Base-by-base conservation (phyloP, 1,140 invertebrate genomes). In the Cardiocondyla obscurior region DNA sequence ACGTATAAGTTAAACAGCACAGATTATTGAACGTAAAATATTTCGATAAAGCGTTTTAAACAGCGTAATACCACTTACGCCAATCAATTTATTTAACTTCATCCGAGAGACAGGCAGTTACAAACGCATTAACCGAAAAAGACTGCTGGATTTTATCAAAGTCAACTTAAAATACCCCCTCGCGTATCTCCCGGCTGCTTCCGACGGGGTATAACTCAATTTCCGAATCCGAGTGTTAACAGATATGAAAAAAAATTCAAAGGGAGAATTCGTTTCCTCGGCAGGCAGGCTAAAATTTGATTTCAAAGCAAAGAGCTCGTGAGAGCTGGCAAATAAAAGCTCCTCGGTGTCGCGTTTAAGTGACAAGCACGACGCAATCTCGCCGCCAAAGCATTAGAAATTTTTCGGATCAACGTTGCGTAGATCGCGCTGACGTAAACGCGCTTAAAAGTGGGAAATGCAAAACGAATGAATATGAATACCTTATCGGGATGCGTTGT, bases 381-480 rank as follows among this genome's bases (percentile, higher is more conserved):
- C 57, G 22, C n/a, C 57, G 22, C 7, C 33, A 0, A 72, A 57
- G 16, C 36, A 36, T 51, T 49, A 19, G 0, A 67, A 77, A 67
- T 67, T 67, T 67, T 67, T 39, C 5, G 7, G 12, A 28, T 67
- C 64, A 28, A 39, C n/a, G 14, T 49, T 12, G 12, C 7, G 16
- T 7, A 39, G 19, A 65, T 44, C 33, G 10, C 12, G 28, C 22
- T 53, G 46, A 69, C 62, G 46, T 39, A 67, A 67, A 51, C 12
- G 10, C 33, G 22, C n/a, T 42, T 67, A 42, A 39, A 67, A 49
- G 49, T 42, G n/a, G 33, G 22, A 79, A 79, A 79, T 79, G 62
- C 3, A 69, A 79, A 79, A 77, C 30, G 33, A 42, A 67, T 69
- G 33, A 79, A 79, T 79, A 79, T 55, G 74, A 79, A 79, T 79